These are phyloP conservation scores for Drosophila tropicalis DNA, from an alignment of 1,140 invertebrate genomes.

Conservation along the genomic window DNA sequence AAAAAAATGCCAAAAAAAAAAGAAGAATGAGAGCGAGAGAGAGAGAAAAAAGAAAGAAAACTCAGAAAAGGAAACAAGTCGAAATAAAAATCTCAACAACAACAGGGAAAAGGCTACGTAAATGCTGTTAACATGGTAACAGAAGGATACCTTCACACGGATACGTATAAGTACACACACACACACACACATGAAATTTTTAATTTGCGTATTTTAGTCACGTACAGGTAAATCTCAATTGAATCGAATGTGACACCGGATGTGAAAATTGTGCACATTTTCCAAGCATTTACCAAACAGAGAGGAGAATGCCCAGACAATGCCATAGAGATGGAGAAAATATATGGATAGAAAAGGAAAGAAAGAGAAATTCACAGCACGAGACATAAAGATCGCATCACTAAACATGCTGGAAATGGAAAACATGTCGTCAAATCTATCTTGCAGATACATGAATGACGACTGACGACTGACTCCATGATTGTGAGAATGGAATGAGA, in stretches of 20 bases:
- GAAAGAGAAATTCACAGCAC: conserved; percentile 54
- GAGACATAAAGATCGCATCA: conserved; percentile 80
- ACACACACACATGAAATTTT: conserved; percentile 58
- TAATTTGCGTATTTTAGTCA: conserved; percentile 83
- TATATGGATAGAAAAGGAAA: conserved; percentile 9
- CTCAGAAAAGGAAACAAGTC: conserved; percentile 40
- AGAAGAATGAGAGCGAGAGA: conserved; percentile 8
- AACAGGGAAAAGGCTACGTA: conserved; percentile 40
- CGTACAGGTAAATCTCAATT: conserved; percentile 83
- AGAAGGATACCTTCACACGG: conserved; percentile 36
- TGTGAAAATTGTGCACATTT: conserved; percentile 82
- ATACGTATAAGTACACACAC: conserved; percentile 28
- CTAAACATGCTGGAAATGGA: conserved; percentile 77
- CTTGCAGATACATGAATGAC: conserved; percentile 47
- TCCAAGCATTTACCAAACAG: conserved; percentile 70
- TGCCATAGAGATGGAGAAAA: conserved; percentile 5
- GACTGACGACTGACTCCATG: conserved; percentile 44
- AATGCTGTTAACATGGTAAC: conserved; percentile 63
- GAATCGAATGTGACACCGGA: conserved; percentile 83
- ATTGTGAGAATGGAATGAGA: not conserved
- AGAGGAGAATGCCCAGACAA: conserved; percentile 22
- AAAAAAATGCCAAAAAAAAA: conserved; percentile 53
- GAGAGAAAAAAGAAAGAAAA: conserved; percentile 23
- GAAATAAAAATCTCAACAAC: conserved; percentile 46
- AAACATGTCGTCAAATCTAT: conserved; percentile 76